Evolutionary conservation across 2,888 invertebrate species (phyloP).

Genomic region (Cetonia aurata): DNA sequence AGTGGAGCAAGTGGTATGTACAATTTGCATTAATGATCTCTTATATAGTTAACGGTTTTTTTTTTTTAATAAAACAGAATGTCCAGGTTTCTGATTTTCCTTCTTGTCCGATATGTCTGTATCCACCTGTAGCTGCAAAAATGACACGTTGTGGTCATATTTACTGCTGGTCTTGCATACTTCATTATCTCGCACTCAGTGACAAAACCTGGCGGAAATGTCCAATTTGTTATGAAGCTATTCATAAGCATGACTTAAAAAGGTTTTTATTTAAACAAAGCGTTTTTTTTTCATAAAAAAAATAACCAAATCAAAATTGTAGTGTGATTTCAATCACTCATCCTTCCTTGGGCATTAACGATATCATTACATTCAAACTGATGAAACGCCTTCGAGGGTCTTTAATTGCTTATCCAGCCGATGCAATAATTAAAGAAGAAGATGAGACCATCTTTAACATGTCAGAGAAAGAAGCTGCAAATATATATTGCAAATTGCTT

Average conservation of each 20-base stretch:
- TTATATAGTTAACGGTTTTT: slow-evolving; percentile 48
- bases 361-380: slow-evolving; percentile 81
- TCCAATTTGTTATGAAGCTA: slow-evolving; percentile 91
- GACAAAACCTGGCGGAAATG: slow-evolving; percentile 88
- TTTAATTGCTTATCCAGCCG: slow-evolving; percentile 70
- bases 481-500: slow-evolving; percentile 82
- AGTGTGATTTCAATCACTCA: slow-evolving; percentile 74
- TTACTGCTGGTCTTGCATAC: slow-evolving; percentile 95
- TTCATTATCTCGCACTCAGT: slow-evolving; percentile 90
- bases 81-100: slow-evolving; percentile 76
- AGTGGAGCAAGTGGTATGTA: slow-evolving; percentile 92
- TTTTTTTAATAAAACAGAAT: slow-evolving; percentile 64
- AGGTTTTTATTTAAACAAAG: slow-evolving; percentile 68
- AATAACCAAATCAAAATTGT: slow-evolving; percentile 47
- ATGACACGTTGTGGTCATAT: slow-evolving; percentile 96
- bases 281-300: not conserved
- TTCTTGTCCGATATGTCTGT: slow-evolving; percentile 93
- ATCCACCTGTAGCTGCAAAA: slow-evolving; percentile 87
- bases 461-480: slow-evolving; percentile 68
- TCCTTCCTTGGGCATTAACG: slow-evolving; percentile 72
- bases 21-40: not conserved
- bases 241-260: slow-evolving; percentile 86
- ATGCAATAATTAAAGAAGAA: slow-evolving; percentile 58
- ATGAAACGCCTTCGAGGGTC: slow-evolving; percentile 77
- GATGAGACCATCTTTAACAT: slow-evolving; percentile 64